Evolutionary conservation across 2,113 vertebrate genomes (phyloP), one percentile per base, ranked within the genome.

Genomic region (Ailurus styani): DNA sequence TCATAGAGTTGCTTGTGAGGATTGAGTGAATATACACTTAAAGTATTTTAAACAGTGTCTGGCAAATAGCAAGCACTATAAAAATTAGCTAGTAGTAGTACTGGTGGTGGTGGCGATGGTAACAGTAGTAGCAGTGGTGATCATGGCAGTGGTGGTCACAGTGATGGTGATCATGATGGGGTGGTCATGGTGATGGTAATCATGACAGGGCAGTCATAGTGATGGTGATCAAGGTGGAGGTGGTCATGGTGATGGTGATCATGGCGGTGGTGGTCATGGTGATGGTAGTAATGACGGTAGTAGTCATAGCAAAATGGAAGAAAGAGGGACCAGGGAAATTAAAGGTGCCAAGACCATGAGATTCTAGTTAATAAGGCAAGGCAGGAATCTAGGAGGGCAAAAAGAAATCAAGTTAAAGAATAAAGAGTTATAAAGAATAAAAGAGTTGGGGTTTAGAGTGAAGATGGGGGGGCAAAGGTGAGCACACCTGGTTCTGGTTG

Each of bases 171-270:
- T 50, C 8, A 42, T 10, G 18, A 62, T 21, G n/a, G 3, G 3
- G 9, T 34, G 2, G 14, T 31, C 0, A 7, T 5, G 15, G 9
- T 25, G 1, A n/a, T n/a, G 7, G 6, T 40, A 1, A 7, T 31
- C 0, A 10, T 1, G 15, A 7, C 20, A 1, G 42, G 0, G 15
- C 45, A 23, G 17, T 23, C 55, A 57, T 55, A 40, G 17, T 60
- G 10, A 8, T 27, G 34, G 5, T 20, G 1, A 3, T 5, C 0
- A 5, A n/a, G n/a, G 9, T 20, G 1, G 42, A 29, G 0, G 15
- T 54, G 31, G 17, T 23, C 55, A 57, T 55, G 52, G 17, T 60
- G 10, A 8, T 27, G 34, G 5, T 20, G 1, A 3, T 5, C 0
- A 5, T 7, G 0, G 1, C 7, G 10, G 7, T 54, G 21, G 9